Conservation (phyloP, 2,888 invertebrate species). For the Tetrapedia diversipes region DNA sequence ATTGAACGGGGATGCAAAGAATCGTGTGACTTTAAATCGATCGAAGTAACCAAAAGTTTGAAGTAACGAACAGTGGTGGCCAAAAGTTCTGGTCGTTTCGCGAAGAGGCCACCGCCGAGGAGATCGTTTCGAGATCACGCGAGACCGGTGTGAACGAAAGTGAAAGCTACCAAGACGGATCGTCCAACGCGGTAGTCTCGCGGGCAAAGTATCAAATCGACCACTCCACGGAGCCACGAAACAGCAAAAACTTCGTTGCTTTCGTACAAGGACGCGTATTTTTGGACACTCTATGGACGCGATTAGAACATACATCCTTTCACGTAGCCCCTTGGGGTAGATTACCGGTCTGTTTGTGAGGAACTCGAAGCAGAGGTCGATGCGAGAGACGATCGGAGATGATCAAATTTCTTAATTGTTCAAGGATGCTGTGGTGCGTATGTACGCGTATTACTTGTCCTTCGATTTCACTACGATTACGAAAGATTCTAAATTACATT, state of each 20-base stretch:
- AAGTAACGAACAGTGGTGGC: background rate
- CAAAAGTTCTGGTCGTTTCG: slow-evolving; percentile 19
- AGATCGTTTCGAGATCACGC: slow-evolving; percentile 53
- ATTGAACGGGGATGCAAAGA: background rate
- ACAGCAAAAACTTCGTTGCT: background rate
- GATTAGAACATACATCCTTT: no score
- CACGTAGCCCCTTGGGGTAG: background rate
- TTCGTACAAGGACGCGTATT: slow-evolving; percentile 16
- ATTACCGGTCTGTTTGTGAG: background rate
- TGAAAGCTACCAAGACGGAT: slow-evolving; percentile 60
- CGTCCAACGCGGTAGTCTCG: slow-evolving; percentile 30
- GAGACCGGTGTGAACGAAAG: slow-evolving; percentile 58
- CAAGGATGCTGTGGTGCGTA: no score
- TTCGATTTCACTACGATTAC: no score
- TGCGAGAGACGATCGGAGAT: no score
- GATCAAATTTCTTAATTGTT: no score
- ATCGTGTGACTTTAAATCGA: background rate
- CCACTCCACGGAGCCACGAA: background rate
- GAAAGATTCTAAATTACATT: no score
- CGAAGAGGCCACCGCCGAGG: slow-evolving; percentile 9
- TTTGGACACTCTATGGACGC: background rate
- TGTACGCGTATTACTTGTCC: no score
- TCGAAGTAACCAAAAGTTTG: background rate
- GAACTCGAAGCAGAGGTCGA: no score
- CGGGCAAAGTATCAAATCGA: slow-evolving; percentile 19